Conservation (phyloP, 2,113 vertebrate species). For the Syrrhaptes paradoxus region DNA sequence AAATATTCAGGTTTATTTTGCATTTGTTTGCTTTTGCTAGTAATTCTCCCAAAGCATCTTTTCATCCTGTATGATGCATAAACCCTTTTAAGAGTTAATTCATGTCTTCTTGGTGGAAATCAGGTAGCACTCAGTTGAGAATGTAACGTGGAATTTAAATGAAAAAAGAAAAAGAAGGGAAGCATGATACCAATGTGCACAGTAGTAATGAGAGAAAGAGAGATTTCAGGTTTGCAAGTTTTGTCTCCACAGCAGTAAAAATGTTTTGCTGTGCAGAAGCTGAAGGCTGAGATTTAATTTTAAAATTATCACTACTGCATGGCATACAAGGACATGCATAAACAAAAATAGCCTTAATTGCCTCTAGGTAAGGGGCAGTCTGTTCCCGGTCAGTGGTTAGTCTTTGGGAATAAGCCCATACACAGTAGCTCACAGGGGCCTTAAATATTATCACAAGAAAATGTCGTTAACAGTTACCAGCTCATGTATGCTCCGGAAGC, state of each 20-base stretch:
- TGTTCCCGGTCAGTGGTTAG: background rate
- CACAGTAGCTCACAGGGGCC: background rate
- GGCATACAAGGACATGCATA: background rate
- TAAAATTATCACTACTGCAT: background rate
- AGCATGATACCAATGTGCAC: background rate
- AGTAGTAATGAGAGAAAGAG: background rate
- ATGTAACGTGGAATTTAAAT: background rate
- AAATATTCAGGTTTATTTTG: background rate
- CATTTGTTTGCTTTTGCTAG: background rate
- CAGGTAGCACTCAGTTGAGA: background rate
- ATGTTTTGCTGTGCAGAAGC: background rate
- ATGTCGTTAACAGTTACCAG: background rate
- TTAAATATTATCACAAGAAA: background rate
- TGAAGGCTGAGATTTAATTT: conserved; percentile 5
- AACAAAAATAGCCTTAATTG: background rate
- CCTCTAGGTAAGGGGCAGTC: background rate
- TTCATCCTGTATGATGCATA: background rate
- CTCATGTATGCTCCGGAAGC: background rate
- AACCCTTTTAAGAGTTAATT: background rate
- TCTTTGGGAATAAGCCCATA: background rate
- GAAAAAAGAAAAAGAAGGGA: background rate
- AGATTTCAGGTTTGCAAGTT: background rate
- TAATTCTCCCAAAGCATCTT: background rate
- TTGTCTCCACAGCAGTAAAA: background rate
- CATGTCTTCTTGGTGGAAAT: background rate